Evolutionary conservation across 2,113 vertebrate species (phyloP).

Genomic region (Bettongia penicillata): DNA sequence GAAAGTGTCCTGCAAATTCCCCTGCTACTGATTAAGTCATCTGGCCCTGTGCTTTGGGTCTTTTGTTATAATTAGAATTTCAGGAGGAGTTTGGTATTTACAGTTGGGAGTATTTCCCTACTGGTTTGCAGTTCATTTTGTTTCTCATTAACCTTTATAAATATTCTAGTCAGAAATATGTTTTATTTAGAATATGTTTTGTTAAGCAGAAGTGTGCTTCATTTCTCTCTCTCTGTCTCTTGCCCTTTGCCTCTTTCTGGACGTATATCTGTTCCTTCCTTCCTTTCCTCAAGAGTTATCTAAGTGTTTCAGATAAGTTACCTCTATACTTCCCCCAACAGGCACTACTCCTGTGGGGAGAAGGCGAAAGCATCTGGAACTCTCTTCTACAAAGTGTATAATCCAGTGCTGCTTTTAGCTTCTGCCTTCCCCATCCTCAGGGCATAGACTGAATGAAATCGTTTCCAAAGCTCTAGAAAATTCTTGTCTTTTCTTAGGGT

Average conservation of each 20-base stretch:
- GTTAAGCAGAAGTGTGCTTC: slow-evolving; percentile 10
- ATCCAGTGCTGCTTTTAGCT: slow-evolving; percentile 12
- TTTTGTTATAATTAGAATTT: slow-evolving; percentile 69
- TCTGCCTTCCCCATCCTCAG: background rate
- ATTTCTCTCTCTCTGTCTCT: background rate
- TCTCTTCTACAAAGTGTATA: background rate
- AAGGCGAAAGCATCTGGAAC: background rate
- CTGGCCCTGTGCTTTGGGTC: slow-evolving; percentile 26
- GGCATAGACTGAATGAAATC: background rate
- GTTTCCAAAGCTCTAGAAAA: background rate
- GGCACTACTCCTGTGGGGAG: slow-evolving; percentile 4
- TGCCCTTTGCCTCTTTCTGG: background rate
- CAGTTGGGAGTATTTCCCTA: slow-evolving; percentile 51
- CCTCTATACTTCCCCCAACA: slow-evolving; percentile 19
- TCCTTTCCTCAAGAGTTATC: background rate
- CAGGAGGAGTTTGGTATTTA: slow-evolving; percentile 26
- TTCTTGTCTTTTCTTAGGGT: background rate
- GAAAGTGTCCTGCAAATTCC: slow-evolving; percentile 15
- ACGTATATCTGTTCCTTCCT: background rate
- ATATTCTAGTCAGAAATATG: slow-evolving; percentile 41
- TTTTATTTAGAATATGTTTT: slow-evolving; percentile 52
- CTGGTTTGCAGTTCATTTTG: slow-evolving; percentile 46
- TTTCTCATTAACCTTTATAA: slow-evolving; percentile 64
- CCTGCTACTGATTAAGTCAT: slow-evolving; percentile 12
- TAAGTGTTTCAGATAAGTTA: background rate